phyloP scores from a whole-genome alignment of 2,888 invertebrate species.

The Ennomos quercinarius region DNA sequence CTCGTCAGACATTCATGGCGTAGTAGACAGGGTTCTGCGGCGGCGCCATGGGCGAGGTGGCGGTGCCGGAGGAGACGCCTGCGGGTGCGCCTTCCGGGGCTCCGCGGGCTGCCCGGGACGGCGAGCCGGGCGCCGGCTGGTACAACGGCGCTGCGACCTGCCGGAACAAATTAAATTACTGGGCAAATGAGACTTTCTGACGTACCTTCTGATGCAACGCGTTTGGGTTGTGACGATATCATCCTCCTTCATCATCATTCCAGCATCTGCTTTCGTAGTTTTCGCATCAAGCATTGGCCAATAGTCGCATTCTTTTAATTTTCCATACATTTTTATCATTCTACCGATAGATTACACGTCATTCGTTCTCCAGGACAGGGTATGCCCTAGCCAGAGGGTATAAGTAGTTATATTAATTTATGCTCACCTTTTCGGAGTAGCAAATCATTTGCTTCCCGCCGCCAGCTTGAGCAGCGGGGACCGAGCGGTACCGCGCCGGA shows the following conservation, averaged over 20 bases:
- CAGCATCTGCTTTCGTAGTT: no score
- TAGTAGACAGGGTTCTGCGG: conserved; percentile 89
- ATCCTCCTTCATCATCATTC: no score
- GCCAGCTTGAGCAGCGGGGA: conserved; percentile 74
- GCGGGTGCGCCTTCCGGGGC: conserved; percentile 87
- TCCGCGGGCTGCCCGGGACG: conserved; percentile 89
- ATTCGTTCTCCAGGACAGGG: no score
- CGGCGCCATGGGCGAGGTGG: conserved; percentile 78
- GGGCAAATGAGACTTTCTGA: no score
- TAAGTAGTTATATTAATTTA: not conserved
- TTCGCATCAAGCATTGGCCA: no score
- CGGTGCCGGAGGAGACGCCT: conserved; percentile 73
- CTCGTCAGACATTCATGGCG: conserved; percentile 94
- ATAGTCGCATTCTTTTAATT: no score
- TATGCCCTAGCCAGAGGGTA: no score
- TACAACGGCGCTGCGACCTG: conserved; percentile 79
- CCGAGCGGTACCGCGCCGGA: conserved; percentile 72
- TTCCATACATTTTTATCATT: no score
- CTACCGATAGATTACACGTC: no score
- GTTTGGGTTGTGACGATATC: no score
- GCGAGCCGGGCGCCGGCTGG: conserved; percentile 85
- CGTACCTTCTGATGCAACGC: no score
- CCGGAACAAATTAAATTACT: conserved; percentile 3
- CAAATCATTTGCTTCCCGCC: conserved; percentile 83
- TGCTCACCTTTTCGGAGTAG: conserved; percentile 78